These are phyloP conservation scores for Rhizoglyphus robini DNA, from an alignment of 1,140 invertebrate species.

Conservation along the genomic window DNA sequence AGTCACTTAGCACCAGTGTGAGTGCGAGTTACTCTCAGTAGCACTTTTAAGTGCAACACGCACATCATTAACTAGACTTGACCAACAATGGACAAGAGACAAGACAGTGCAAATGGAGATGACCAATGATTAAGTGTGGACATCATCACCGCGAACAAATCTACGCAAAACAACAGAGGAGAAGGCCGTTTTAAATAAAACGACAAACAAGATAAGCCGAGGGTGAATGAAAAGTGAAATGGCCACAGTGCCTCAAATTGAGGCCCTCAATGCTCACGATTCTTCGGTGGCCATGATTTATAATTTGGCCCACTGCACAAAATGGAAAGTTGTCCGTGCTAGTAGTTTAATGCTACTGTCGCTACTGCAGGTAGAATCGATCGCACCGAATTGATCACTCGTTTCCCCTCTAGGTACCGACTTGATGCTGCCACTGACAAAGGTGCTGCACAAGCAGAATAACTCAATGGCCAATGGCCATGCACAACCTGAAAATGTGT, in stretches of 20 bases:
- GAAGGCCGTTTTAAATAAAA: too few species aligned
- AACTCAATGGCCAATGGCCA: background rate
- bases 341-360: background rate
- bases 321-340: slow-evolving; percentile 8
- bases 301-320: background rate
- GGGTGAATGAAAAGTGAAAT: too few species aligned
- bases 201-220: too few species aligned
- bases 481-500: background rate
- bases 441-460: background rate
- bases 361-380: background rate
- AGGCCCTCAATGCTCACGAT: background rate
- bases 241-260: too few species aligned
- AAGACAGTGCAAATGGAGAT: background rate
- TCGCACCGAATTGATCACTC: background rate
- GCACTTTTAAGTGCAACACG: too few species aligned
- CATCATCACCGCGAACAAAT: background rate
- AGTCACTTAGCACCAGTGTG: too few species aligned
- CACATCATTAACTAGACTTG: background rate
- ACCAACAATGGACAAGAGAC: background rate
- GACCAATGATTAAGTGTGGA: background rate
- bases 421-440: background rate
- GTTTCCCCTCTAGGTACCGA: background rate
- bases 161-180: background rate
- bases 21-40: too few species aligned
- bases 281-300: background rate